Evolutionary conservation across 1,140 invertebrate species (phyloP), one percentile per base, ranked within the genome.

Genomic region (Batillaria attramentaria): DNA sequence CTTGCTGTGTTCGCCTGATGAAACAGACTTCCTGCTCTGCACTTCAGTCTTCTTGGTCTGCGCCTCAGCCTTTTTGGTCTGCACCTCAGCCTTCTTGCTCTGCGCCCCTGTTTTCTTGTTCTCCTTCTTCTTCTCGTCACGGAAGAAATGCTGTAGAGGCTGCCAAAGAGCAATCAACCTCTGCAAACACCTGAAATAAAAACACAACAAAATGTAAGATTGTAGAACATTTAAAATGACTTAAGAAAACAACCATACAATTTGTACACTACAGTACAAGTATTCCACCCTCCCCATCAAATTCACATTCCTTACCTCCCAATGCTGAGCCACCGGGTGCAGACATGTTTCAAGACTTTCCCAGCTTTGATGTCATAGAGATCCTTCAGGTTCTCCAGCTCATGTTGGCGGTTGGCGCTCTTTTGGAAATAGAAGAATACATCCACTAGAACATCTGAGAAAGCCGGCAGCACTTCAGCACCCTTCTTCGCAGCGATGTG

Each of bases 241-340:
- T n/a, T n/a, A n/a, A n/a, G n/a, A n/a, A n/a, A n/a, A n/a, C n/a
- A n/a, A n/a, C n/a, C n/a, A n/a, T n/a, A n/a, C n/a, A n/a, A n/a
- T n/a, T n/a, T n/a, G n/a, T n/a, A n/a, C n/a, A n/a, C n/a, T n/a
- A n/a, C n/a, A n/a, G n/a, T n/a, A n/a, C n/a, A n/a, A n/a, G n/a
- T n/a, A n/a, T n/a, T n/a, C n/a, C n/a, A n/a, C n/a, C n/a, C n/a
- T n/a, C n/a, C n/a, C n/a, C n/a, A n/a, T n/a, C n/a, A n/a, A n/a
- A n/a, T n/a, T n/a, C n/a, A n/a, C n/a, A n/a, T n/a, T n/a, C n/a
- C n/a, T n/a, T n/a, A n/a, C n/a, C 79, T 78, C 1, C 78, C 75
- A 79, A 85, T 83, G 78, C 81, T 84, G 3, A 84, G 77, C 81
- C 84, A 85, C n/a, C 83, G 75, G 24, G 83, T 85, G 42, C 62